phyloP scores from a whole-genome alignment of 2,888 invertebrate species.

The Drosophila macrospina region DNA sequence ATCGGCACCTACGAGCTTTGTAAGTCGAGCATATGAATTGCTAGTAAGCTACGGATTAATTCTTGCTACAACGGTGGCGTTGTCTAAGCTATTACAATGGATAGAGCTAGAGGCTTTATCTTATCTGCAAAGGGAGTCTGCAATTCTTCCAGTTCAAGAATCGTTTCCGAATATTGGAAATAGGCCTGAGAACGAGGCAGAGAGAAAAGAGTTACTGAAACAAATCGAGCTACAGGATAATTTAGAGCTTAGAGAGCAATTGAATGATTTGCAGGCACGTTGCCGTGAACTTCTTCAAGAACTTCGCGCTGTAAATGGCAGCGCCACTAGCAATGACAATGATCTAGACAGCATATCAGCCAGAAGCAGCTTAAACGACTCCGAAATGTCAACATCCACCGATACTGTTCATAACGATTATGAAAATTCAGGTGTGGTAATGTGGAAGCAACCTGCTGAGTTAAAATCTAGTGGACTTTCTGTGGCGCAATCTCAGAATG shows the following conservation, averaged over 20 bases:
- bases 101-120: slow-evolving; percentile 15
- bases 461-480: slow-evolving; percentile 14
- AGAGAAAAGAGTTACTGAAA: neutral
- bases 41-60: slow-evolving; percentile 47
- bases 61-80: slow-evolving; percentile 24
- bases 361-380: slow-evolving; percentile 14
- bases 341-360: slow-evolving; percentile 1
- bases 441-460: slow-evolving; percentile 28
- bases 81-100: slow-evolving; percentile 43
- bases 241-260: slow-evolving; percentile 37
- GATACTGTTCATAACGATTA: slow-evolving; percentile 2
- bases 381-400: slow-evolving; percentile 5
- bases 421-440: neutral
- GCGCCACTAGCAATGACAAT: neutral
- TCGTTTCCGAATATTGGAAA: neutral
- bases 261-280: slow-evolving; percentile 48
- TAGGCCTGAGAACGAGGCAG: neutral
- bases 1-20: neutral
- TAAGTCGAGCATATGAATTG: slow-evolving; percentile 11
- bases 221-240: slow-evolving; percentile 14
- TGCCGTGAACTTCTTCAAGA: slow-evolving; percentile 47
- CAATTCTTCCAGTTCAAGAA: neutral
- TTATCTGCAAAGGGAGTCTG: neutral
- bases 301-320: slow-evolving; percentile 32
- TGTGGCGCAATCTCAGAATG: neutral